These are phyloP conservation scores for Cervus canadensis DNA, from an alignment of 2,113 vertebrate species.

Conservation along the genomic window DNA sequence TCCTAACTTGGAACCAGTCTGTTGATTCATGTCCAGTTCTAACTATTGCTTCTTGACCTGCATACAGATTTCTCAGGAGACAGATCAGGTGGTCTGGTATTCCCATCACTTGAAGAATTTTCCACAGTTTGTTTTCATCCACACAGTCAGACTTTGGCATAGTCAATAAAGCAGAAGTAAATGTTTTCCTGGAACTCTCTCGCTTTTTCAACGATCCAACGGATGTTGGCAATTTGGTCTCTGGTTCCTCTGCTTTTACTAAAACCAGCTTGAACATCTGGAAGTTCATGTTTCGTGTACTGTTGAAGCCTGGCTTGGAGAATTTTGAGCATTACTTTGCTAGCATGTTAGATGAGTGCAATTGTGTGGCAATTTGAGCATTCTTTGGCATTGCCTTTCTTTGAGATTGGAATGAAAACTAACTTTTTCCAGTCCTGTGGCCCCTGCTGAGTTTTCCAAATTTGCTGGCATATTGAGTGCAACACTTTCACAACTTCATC, in stretches of 20 bases:
- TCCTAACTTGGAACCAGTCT: background rate
- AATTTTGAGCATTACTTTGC: background rate
- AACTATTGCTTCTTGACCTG: background rate
- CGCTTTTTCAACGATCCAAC: background rate
- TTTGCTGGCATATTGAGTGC: background rate
- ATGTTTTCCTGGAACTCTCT: background rate
- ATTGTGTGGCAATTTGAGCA: background rate
- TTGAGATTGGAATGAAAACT: background rate
- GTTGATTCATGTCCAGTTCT: background rate
- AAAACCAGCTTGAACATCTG: background rate
- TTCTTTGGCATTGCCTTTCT: background rate
- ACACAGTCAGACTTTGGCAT: background rate
- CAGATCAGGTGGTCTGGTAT: background rate
- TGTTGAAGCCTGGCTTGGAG: background rate
- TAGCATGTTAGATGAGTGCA: background rate
- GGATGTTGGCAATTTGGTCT: background rate
- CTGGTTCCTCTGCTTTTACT: background rate
- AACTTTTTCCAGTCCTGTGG: background rate
- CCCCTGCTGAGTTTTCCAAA: background rate
- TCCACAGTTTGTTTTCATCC: background rate
- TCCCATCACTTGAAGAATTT: background rate
- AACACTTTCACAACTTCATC: background rate
- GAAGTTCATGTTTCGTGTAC: background rate
- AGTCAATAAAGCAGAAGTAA: background rate
- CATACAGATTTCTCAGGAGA: background rate